phyloP scores from a whole-genome alignment of 1,140 invertebrate genomes.

The Orchesella cincta region DNA sequence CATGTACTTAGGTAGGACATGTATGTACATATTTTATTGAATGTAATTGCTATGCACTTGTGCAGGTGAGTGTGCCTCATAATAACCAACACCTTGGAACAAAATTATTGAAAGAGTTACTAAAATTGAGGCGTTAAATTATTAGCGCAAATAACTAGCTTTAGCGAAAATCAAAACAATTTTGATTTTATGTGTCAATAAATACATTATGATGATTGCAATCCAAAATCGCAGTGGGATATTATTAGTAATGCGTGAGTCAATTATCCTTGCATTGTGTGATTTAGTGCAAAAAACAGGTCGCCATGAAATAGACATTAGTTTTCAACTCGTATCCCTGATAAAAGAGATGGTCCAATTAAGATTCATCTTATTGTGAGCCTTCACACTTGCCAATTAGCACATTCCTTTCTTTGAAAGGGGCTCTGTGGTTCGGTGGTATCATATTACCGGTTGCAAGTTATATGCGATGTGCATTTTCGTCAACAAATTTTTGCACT shows the following conservation, averaged over 20 bases:
- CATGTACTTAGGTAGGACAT: too few species aligned
- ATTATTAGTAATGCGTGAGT: background rate
- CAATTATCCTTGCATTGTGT: background rate
- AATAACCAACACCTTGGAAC: too few species aligned
- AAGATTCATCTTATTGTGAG: background rate
- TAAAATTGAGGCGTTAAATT: background rate
- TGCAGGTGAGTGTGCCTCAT: background rate
- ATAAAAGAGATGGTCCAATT: background rate
- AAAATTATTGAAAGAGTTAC: background rate
- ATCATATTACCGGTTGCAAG: too few species aligned
- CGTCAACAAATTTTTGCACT: too few species aligned
- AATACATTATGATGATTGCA: background rate
- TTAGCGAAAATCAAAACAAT: background rate
- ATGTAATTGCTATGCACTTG: too few species aligned
- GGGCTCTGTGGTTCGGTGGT: background rate
- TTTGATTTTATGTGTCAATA: background rate
- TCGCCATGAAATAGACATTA: background rate
- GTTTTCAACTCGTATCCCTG: background rate
- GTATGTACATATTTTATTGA: too few species aligned
- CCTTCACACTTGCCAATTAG: background rate
- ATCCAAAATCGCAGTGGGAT: background rate
- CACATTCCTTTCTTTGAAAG: background rate
- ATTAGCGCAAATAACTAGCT: too few species aligned
- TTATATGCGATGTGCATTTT: too few species aligned
- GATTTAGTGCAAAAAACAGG: background rate